phyloP scores from a whole-genome alignment of 2,113 vertebrate species.

The Anhinga rufa region DNA sequence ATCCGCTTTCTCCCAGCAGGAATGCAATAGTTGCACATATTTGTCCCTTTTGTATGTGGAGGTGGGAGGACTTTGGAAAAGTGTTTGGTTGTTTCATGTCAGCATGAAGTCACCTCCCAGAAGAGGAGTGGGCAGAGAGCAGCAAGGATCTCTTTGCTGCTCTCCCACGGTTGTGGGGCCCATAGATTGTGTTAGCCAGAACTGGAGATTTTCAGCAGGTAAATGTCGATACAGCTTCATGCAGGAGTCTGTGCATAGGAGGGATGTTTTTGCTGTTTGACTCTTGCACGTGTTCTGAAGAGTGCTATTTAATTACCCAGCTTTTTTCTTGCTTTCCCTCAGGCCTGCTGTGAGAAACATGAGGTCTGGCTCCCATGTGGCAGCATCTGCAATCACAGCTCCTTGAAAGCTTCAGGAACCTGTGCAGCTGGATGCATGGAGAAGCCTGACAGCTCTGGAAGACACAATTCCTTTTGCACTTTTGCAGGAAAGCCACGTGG shows the following conservation, averaged over 20 bases:
- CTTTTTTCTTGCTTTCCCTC: not conserved
- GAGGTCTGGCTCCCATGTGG: not conserved
- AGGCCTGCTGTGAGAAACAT: not conserved
- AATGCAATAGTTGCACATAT: not conserved
- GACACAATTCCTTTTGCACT: not conserved
- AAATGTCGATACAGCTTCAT: not conserved
- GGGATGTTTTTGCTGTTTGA: not conserved
- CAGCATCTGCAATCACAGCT: not conserved
- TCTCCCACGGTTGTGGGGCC: not conserved
- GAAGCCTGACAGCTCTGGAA: not conserved
- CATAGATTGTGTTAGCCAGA: not conserved
- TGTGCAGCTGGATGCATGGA: rapidly evolving
- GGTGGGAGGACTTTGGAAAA: not conserved
- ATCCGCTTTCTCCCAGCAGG: not conserved
- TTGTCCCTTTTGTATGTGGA: not conserved
- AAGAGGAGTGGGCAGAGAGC: not conserved
- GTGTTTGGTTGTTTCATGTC: not conserved
- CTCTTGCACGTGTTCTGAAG: not conserved
- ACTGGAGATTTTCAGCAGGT: not conserved
- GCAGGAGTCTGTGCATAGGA: not conserved
- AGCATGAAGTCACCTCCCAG: not conserved
- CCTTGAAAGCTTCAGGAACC: not conserved
- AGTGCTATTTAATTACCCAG: not conserved
- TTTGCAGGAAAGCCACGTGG: not conserved
- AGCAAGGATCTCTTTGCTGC: not conserved